Evolutionary conservation across 2,113 vertebrate species (phyloP).

Genomic region (Pachypanchax playfairii): DNA sequence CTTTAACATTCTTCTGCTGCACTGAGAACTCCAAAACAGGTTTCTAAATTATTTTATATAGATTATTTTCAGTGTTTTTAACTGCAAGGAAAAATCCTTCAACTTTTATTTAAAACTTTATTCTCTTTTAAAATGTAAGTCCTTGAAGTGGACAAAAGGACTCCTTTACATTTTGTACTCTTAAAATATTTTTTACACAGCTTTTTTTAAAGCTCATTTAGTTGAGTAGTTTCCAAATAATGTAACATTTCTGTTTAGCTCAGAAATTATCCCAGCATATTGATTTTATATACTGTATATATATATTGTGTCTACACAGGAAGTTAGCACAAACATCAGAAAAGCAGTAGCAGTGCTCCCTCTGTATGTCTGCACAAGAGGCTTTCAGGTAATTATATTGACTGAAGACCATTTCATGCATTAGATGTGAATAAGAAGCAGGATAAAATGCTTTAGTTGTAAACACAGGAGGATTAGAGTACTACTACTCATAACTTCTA

Average conservation of each 20-base stretch:
- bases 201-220: background rate
- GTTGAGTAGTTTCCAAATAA: too few relatives aligned
- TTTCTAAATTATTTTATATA: background rate
- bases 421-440: background rate
- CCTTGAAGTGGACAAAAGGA: background rate
- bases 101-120: background rate
- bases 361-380: slow-evolving; percentile 12
- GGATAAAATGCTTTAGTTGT: background rate
- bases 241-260: too few relatives aligned
- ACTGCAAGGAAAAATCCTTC: background rate
- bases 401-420: slow-evolving; percentile 12
- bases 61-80: background rate
- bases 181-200: background rate
- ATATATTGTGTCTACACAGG: background rate
- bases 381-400: slow-evolving; percentile 8
- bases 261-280: too few relatives aligned
- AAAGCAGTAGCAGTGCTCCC: background rate
- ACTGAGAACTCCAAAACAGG: background rate
- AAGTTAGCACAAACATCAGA: background rate
- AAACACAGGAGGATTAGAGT: too few relatives aligned
- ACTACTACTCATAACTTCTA: background rate
- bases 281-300: background rate
- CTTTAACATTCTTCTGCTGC: background rate
- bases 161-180: background rate
- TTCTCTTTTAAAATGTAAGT: background rate